Percentiles rank a stretch among this genome's conserved stretches.
Evolutionary conservation across 1,140 invertebrate species (phyloP).

Genomic region (Bombus confusus): DNA sequence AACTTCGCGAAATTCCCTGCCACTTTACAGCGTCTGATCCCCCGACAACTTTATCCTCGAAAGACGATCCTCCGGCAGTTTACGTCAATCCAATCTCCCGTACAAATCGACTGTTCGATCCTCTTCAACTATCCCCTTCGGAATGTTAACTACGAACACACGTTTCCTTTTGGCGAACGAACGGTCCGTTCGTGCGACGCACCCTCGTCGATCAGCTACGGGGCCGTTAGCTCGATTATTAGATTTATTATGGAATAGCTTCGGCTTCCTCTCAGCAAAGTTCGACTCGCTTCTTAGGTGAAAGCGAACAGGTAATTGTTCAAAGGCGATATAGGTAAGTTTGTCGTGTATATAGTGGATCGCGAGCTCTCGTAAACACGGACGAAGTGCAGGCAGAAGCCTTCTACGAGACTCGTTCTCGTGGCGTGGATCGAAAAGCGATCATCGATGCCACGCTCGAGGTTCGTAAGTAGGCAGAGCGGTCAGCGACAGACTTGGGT

Average conservation of each 20-base stretch:
- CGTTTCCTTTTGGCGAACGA: conserved; percentile 1
- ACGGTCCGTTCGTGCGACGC: background rate
- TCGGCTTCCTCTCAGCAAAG: background rate
- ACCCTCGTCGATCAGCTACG: background rate
- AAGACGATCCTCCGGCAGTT: background rate
- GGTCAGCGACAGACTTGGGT: background rate
- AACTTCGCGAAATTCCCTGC: background rate
- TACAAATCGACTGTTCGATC: background rate
- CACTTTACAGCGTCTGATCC: background rate
- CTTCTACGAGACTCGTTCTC: no score
- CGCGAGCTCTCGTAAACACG: conserved; percentile 28
- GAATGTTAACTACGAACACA: background rate
- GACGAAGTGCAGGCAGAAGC: background rate
- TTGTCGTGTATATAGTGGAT: background rate
- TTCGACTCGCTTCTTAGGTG: conserved; percentile 38
- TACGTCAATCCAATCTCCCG: background rate
- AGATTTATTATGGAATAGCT: conserved; percentile 55
- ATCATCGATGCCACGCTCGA: conserved; percentile 6
- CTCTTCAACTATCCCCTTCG: background rate
- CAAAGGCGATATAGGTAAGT: background rate
- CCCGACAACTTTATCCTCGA: background rate
- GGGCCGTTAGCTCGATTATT: conserved; percentile 54
- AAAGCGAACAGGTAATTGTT: conserved; percentile 67
- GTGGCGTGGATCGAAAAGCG: conserved; percentile 28
- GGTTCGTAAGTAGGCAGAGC: background rate